Conservation (phyloP, 2,797 vertebrate genomes). For the Neopelma chrysocephalum region DNA sequence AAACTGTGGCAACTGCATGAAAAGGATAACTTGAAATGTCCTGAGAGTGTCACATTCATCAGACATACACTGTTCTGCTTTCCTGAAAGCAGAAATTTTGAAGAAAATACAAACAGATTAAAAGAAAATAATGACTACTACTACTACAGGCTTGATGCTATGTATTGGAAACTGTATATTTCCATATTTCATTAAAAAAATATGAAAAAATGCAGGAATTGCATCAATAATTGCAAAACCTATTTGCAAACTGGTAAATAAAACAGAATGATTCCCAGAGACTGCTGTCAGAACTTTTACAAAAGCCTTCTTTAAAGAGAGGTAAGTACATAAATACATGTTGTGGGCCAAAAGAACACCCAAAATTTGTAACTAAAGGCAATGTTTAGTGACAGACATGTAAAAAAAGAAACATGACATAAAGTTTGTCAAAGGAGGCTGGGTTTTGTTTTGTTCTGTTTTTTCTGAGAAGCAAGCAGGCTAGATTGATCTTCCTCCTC, state of each 20-base stretch:
- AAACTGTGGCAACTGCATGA: conserved; percentile 6
- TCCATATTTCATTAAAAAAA: not conserved
- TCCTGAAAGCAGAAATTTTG: too few species aligned
- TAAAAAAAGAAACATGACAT: not conserved
- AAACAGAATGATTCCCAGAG: not conserved
- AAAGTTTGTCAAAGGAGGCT: not conserved
- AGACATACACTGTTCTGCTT: not conserved
- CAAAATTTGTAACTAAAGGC: not conserved
- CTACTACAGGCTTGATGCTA: not conserved
- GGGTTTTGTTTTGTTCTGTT: not conserved
- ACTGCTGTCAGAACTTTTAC: not conserved
- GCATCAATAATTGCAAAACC: not conserved
- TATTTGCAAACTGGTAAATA: not conserved
- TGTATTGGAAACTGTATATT: not conserved
- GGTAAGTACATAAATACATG: not conserved
- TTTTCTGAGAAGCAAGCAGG: not conserved
- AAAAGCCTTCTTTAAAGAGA: conserved; percentile 4
- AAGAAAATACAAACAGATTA: not conserved
- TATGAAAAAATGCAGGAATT: not conserved
- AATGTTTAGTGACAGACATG: not conserved
- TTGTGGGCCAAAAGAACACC: not conserved
- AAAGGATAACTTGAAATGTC: not conserved
- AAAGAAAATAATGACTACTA: not conserved
- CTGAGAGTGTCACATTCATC: not conserved
- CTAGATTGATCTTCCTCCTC: not conserved